Evolutionary conservation across 2,113 vertebrate genomes (phyloP).

Genomic region (Hemiprocne comata): DNA sequence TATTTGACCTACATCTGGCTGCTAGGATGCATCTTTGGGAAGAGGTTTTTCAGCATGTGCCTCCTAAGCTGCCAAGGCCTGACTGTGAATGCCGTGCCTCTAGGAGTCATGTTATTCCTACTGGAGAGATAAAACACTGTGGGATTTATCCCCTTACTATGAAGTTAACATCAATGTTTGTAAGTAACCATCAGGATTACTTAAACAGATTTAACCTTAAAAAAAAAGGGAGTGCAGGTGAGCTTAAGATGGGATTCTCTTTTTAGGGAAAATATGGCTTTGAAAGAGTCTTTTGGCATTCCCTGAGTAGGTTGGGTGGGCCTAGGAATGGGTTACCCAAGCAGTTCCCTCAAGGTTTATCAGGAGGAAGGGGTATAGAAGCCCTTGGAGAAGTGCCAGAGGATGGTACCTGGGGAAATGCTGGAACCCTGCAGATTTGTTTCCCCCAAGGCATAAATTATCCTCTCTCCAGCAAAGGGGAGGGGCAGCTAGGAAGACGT

Average conservation of each 20-base stretch:
- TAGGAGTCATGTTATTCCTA: not conserved
- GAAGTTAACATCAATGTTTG: not conserved
- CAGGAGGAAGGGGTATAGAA: not conserved
- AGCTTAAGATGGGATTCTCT: not conserved
- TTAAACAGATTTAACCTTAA: not conserved
- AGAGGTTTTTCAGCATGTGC: slow-evolving; percentile 1
- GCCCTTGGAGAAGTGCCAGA: not conserved
- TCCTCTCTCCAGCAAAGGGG: not conserved
- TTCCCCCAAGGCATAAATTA: not conserved
- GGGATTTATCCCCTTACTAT: not conserved
- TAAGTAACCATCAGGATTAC: not conserved
- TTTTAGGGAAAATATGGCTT: not conserved
- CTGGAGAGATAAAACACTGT: not conserved
- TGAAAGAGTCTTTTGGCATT: not conserved
- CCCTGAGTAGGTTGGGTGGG: accelerated
- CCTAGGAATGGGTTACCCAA: not conserved
- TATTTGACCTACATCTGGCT: slow-evolving; percentile 18
- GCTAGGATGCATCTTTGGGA: not conserved
- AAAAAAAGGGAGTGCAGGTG: not conserved
- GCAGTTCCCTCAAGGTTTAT: not conserved
- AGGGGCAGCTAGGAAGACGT: not conserved
- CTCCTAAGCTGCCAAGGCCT: slow-evolving; percentile 8
- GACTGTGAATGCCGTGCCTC: not conserved
- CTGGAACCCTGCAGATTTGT: not conserved
- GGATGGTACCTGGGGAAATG: not conserved